Evolutionary conservation across 2,888 invertebrate genomes (phyloP), one percentile per base, ranked within the genome.

Genomic region (Aethes cnicana): DNA sequence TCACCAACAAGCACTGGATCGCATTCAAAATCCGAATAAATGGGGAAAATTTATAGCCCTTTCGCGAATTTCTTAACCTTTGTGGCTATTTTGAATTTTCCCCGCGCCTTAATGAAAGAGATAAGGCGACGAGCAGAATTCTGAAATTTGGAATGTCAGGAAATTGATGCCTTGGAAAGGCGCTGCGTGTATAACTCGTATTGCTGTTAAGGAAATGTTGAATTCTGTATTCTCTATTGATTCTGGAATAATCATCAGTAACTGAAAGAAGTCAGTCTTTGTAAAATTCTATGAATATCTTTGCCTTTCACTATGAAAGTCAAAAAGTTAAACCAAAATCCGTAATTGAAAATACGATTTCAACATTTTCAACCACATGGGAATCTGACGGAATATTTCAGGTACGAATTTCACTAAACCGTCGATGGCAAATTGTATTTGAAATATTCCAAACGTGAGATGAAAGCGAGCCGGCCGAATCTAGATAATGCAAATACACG

Each of bases 1-100:
- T 85, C 84, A 83, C 81, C 48, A 77, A 79, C 76, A 72, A 72
- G 69, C 72, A 70, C 63, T 57, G 73, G 77, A 76, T 77, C 75
- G 76, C 75, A 77, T 81, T 81, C 69, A 74, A 75, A 79, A 83
- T 82, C 79, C 74, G 75, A 82, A 84, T 84, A 84, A 77, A 81
- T 77, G 70, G 70, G n/a, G n/a, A 60, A 73, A 79, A 84, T 84
- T 84, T 84, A 84, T 72, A 70, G 71, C 70, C 64, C 63, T 63
- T 74, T 72, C 76, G 32, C 37, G 28, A 20, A 21, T 28, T 47
- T 37, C 37, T 47, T 37, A 32, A 37, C 21, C 37, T 37, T n/a
- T 14, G 25, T 25, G 46, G 35, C 23, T 35, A 26, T 36, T 25
- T 26, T 26, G 35, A 36, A 47, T 47, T 36, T 25, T 18, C 35